phyloP scores from a whole-genome alignment of 2,113 vertebrate species.

The Daboia siamensis region DNA sequence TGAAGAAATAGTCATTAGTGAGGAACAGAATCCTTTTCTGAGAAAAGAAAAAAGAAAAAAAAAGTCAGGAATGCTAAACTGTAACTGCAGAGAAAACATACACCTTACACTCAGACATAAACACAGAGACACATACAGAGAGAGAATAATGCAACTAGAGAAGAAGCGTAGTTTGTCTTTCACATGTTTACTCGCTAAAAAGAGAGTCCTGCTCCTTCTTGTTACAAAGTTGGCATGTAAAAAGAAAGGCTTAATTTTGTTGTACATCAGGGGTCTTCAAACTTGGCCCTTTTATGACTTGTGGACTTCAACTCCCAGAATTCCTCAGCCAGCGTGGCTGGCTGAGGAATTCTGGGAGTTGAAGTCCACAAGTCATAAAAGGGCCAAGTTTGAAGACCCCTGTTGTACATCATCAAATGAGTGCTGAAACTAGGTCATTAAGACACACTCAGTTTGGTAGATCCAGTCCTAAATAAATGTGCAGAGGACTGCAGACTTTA shows the following conservation, averaged over 20 bases:
- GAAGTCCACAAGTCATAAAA: too few species aligned
- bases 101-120: neutral
- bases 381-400: too few species aligned
- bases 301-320: too few species aligned
- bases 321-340: too few species aligned
- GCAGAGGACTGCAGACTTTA: neutral
- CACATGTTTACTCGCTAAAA: neutral
- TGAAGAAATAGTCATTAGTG: slow-evolving; percentile 94
- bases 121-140: neutral
- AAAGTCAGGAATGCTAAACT: neutral
- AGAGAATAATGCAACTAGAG: neutral
- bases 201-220: neutral
- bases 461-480: neutral
- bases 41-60: slow-evolving; percentile 31
- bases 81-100: neutral
- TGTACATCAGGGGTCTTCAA: too few species aligned
- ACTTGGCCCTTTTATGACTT: too few species aligned
- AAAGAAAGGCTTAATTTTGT: neutral
- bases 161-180: neutral
- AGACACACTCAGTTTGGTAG: neutral
- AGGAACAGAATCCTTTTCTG: slow-evolving; percentile 90
- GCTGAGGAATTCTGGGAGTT: too few species aligned
- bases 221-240: neutral
- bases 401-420: neutral
- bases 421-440: neutral